Evolutionary conservation across 2,797 vertebrate genomes (phyloP).

Genomic region (Phrynocephalus vlangalii): DNA sequence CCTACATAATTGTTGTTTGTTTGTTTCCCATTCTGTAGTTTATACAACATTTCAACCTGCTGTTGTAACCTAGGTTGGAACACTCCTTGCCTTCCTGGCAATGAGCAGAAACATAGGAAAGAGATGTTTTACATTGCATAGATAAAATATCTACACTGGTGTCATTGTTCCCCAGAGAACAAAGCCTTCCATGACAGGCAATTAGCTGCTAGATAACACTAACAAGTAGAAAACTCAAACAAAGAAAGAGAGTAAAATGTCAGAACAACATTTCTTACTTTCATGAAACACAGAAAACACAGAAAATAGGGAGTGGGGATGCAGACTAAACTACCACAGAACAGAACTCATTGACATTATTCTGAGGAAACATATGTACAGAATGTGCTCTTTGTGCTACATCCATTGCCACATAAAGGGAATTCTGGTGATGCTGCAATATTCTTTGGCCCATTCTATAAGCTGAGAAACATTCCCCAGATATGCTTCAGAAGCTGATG

Average conservation of each 20-base stretch:
- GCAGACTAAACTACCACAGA: background rate
- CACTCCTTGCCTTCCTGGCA: constrained; percentile 11
- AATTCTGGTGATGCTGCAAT: background rate
- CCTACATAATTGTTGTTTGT: background rate
- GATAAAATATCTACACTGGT: constrained; percentile 61
- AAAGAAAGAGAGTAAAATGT: background rate
- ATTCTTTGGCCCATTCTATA: background rate
- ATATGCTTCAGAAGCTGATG: background rate
- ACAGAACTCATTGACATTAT: background rate
- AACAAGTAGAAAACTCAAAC: constrained; percentile 33
- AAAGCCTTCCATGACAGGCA: constrained; percentile 43
- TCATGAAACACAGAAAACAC: constrained; percentile 43
- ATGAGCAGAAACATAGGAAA: background rate
- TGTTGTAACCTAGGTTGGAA: background rate
- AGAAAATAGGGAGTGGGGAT: background rate
- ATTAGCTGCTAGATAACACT: constrained; percentile 48
- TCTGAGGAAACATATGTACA: background rate
- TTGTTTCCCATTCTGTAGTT: background rate
- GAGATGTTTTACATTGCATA: constrained; percentile 57
- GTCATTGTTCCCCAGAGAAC: constrained; percentile 47
- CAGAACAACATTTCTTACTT: constrained; percentile 27
- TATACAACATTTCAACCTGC: constrained; percentile 3
- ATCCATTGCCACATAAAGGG: background rate
- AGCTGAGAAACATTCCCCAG: background rate
- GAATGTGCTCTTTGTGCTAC: background rate